A percentile compares a stretch with the other conserved stretches of the same genome.
phyloP scores from a whole-genome alignment of 1,140 invertebrate genomes.

The Acromyrmex heyeri region DNA sequence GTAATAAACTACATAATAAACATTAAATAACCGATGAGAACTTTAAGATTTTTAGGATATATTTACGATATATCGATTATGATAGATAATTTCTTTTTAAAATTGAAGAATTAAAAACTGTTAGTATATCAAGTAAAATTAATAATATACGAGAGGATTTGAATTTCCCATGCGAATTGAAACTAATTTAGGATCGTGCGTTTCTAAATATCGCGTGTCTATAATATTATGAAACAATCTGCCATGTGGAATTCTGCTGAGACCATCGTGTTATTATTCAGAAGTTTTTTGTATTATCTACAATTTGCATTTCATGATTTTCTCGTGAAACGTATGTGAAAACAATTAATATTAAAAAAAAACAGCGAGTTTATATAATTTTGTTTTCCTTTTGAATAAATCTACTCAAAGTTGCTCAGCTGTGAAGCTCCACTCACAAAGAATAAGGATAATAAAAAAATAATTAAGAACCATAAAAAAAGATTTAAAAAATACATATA shows the following conservation, averaged over 20 bases:
- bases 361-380: not conserved
- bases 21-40: not conserved
- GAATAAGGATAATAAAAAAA: too few relatives aligned
- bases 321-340: not conserved
- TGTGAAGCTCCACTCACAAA: not conserved
- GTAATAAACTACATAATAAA: not conserved
- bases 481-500: too few relatives aligned
- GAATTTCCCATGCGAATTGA: not conserved
- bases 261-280: not conserved
- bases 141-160: not conserved
- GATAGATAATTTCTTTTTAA: not conserved
- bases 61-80: not conserved
- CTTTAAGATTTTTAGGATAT: not conserved
- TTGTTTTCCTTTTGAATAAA: not conserved
- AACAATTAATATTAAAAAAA: not conserved
- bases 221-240: not conserved
- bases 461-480: too few relatives aligned
- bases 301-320: not conserved
- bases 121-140: not conserved
- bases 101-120: not conserved
- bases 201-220: not conserved
- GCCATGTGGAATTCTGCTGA: not conserved
- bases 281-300: not conserved
- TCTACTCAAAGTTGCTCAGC: not conserved
- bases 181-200: not conserved